These are phyloP conservation scores for Amblyopsis hoosieri DNA, from an alignment of 2,797 vertebrate genomes.

Conservation along the genomic window DNA sequence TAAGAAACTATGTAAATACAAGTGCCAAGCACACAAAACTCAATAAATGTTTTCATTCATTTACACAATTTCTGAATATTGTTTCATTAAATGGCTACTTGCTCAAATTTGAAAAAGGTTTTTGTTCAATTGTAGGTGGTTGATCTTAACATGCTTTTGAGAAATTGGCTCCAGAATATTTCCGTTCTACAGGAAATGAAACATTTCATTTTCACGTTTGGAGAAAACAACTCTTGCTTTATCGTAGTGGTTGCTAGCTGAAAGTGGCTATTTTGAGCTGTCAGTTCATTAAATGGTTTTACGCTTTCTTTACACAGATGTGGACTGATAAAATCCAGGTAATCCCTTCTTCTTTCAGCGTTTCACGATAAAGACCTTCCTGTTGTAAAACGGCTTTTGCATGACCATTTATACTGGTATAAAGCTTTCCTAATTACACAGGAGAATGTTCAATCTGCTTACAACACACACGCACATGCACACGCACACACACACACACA, in stretches of 20 bases:
- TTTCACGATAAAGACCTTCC: background rate
- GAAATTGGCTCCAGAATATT: background rate
- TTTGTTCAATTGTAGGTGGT: background rate
- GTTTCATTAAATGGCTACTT: conserved; percentile 18
- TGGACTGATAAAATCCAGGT: background rate
- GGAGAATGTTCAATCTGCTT: conserved; percentile 23
- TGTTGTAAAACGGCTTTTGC: too few species aligned
- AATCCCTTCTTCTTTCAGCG: background rate
- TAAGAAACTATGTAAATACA: conserved; percentile 90
- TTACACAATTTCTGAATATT: conserved; percentile 46
- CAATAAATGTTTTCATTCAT: conserved; percentile 92
- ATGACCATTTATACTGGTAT: too few species aligned
- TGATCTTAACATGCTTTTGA: background rate
- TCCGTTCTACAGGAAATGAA: background rate
- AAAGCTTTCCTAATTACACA: conserved; percentile 50
- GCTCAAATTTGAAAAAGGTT: background rate
- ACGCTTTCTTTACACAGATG: background rate
- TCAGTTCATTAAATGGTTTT: background rate
- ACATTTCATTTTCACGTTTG: background rate
- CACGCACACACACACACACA: conserved; percentile 2
- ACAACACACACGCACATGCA: conserved; percentile 57
- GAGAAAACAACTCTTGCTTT: too few species aligned
- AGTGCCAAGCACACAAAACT: conserved; percentile 93
- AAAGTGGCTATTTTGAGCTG: background rate
- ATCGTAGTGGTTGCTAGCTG: too few species aligned